Base-by-base conservation (phyloP, 2,113 vertebrate genomes). In the Acanthochromis polyacanthus region DNA sequence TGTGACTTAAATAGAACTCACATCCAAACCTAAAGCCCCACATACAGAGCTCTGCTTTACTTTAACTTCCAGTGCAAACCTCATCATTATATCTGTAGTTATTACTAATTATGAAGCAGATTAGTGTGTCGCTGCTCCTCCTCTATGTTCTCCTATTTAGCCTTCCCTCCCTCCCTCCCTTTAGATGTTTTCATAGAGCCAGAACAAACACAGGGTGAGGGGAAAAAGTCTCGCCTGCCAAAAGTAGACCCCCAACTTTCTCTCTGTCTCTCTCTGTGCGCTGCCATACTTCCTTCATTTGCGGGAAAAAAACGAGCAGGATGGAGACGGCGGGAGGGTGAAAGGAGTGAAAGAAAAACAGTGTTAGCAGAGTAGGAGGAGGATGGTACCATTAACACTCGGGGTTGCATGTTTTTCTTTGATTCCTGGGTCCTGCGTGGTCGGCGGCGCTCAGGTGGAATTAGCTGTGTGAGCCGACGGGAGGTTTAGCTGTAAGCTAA, bases 141-240 rank as follows among this genome's bases (percentile, higher is more conserved):
- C 55, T 91, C 89, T 83, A 65, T 25, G 71, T 74, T 75, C 86
- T 82, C 84, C n/a, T n/a, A n/a, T n/a, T n/a, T n/a, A n/a, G n/a
- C n/a, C n/a, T n/a, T n/a, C n/a, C n/a, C 69, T 73, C 77, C 81
- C 75, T 75, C 57, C 59, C 64, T 69, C 78, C 60, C 32, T 55
- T 48, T 88, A 93, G 90, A 89, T 94, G 89, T 96, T 97, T 96
- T 93, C 93, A 93, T 91, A 94, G 90, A 72, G 83, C 92, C 83
- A 93, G 93, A 93, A 88, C 94, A 95, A 96, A 92, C 93, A 95
- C 82, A 61, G 57, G 59, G 71, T 59, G 71, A 66, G 75, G 81
- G 70, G 88, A 91, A 91, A 93, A 83, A 80, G 85, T 81, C 82
- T 82, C 3, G 62, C 69, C 71, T 58, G 83, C 89, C 89, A 85